Percentiles rank a stretch among this genome's conserved stretches.
Evolutionary conservation across 2,888 invertebrate genomes (phyloP).

Genomic region (Lasioglossum oenotherae): DNA sequence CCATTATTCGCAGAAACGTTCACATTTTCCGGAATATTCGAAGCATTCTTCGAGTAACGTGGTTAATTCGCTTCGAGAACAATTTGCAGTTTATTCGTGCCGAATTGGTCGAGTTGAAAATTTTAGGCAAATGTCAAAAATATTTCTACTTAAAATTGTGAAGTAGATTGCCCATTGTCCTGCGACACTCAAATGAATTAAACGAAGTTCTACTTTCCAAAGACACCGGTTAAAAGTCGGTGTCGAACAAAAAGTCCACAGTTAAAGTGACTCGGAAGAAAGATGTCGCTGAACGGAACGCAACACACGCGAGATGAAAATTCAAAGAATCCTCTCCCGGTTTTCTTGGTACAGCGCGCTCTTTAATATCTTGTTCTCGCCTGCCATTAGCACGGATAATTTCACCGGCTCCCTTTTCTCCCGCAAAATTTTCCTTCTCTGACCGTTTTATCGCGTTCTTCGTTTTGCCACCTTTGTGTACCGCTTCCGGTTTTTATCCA

Average conservation of each 20-base stretch:
- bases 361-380: not conserved
- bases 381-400: conserved; percentile 37
- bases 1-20: not conserved
- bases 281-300: not conserved
- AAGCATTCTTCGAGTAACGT: not conserved
- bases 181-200: not conserved
- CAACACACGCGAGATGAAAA: not conserved
- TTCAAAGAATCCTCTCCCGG: not conserved
- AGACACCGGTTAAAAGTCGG: not conserved
- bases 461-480: conserved; percentile 9
- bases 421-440: conserved; percentile 17
- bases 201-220: not conserved
- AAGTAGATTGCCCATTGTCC: not conserved
- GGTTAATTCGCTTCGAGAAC: not conserved
- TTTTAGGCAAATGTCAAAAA: too few species aligned
- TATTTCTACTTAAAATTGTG: too few species aligned
- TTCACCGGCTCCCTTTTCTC: conserved; percentile 12
- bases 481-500: conserved; percentile 5
- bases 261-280: not conserved
- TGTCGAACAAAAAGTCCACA: not conserved
- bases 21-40: not conserved
- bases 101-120: not conserved
- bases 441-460: conserved; percentile 30
- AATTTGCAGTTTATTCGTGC: not conserved
- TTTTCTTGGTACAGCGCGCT: not conserved